Conservation (phyloP, 2,797 vertebrate species). For the Oreochromis mossambicus region DNA sequence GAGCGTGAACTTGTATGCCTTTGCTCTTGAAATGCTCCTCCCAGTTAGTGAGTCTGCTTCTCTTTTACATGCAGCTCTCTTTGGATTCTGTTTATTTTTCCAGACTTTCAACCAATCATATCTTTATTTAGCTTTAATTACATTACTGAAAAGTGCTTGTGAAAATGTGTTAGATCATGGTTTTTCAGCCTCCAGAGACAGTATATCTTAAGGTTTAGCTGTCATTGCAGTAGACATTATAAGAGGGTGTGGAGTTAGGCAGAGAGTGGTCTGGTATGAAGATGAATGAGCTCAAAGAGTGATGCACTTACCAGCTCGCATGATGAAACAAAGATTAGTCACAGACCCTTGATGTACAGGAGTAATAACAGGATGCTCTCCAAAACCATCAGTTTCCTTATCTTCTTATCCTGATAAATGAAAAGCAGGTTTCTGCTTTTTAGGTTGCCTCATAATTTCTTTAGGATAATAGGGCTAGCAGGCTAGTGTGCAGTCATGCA, state of each 20-base stretch:
- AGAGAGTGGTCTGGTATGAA: background rate
- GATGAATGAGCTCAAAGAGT: conserved; percentile 6
- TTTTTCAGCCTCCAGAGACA: background rate
- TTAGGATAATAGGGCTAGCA: background rate
- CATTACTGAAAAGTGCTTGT: background rate
- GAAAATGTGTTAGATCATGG: background rate
- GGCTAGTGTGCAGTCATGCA: background rate
- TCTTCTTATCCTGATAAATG: background rate
- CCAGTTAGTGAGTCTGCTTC: background rate
- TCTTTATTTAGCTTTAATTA: background rate
- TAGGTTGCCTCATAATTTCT: background rate
- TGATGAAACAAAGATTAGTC: conserved; percentile 19
- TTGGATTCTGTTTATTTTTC: background rate
- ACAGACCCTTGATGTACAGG: background rate
- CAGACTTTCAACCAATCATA: background rate
- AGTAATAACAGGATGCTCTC: conserved; percentile 1
- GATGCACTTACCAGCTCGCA: background rate
- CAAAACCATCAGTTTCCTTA: background rate
- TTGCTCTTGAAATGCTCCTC: conserved; percentile 32
- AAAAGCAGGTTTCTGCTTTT: background rate
- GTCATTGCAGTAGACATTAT: background rate
- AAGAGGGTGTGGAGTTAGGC: background rate
- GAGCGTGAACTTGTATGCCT: conserved; percentile 56
- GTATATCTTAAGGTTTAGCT: background rate
- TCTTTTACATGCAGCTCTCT: background rate